phyloP scores from a whole-genome alignment of 2,888 invertebrate species.

The Tenthredo notha region DNA sequence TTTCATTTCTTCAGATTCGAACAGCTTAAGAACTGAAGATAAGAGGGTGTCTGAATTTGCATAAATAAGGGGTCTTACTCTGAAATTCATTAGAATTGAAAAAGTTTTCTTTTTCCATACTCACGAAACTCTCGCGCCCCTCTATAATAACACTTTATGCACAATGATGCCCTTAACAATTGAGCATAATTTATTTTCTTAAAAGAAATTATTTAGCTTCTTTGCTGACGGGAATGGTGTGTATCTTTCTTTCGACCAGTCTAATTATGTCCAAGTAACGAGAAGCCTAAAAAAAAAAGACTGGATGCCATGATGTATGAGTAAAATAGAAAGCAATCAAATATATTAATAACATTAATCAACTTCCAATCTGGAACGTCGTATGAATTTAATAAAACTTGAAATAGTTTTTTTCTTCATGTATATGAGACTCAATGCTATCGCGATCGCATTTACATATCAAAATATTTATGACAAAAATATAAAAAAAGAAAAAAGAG shows the following conservation, averaged over 20 bases:
- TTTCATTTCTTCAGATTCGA: conserved; percentile 11
- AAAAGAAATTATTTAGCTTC: neutral
- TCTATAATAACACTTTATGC: conserved; percentile 33
- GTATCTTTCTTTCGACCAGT: neutral
- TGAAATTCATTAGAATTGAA: conserved; percentile 30
- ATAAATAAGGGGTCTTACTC: conserved; percentile 44
- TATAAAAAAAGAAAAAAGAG: neutral
- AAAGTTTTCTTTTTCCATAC: conserved; percentile 25
- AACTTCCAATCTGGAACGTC: too few relatives aligned
- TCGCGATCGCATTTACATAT: neutral
- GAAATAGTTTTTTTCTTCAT: neutral
- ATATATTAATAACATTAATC: neutral
- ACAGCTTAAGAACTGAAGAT: conserved; percentile 32
- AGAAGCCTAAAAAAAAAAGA: neutral
- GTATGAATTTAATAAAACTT: neutral
- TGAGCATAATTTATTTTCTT: neutral
- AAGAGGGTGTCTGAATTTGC: conserved; percentile 38
- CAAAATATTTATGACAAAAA: neutral
- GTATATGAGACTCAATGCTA: neutral
- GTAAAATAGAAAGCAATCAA: neutral
- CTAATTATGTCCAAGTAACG: neutral
- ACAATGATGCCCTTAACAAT: conserved; percentile 9
- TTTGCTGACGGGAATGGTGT: neutral
- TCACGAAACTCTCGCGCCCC: conserved; percentile 9
- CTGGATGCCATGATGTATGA: neutral